Percentiles rank a stretch among this genome's conserved stretches.
Evolutionary conservation across 2,888 invertebrate genomes (phyloP).

Genomic region (Apoderus coryli): DNA sequence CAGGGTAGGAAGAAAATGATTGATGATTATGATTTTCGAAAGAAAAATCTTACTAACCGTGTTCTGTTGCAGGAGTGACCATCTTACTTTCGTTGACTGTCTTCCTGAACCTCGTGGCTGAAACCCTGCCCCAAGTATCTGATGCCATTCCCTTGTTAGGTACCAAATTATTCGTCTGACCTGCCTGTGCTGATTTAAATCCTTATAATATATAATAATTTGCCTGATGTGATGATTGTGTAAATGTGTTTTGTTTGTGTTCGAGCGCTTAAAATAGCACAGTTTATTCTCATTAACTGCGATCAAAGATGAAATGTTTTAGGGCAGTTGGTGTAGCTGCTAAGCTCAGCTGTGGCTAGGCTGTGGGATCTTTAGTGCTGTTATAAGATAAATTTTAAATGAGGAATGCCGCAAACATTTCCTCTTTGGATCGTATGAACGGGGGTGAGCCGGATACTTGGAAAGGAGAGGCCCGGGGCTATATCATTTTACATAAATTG

Average conservation of each 20-base stretch:
- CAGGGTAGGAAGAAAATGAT: too few relatives aligned
- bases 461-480: slow-evolving; percentile 23
- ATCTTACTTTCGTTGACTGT: slow-evolving; percentile 99
- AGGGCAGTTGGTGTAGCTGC: slow-evolving; percentile 25
- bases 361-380: too few relatives aligned
- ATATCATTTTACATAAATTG: slow-evolving; percentile 6
- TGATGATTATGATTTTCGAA: too few relatives aligned
- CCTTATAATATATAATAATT: too few relatives aligned
- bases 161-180: slow-evolving; percentile 43
- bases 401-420: slow-evolving; percentile 33
- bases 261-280: too few relatives aligned
- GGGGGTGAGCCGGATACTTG: slow-evolving; percentile 33
- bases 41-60: too few relatives aligned
- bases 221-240: slow-evolving; percentile 29
- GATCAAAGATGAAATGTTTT: slow-evolving; percentile 36
- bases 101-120: slow-evolving; percentile 99
- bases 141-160: slow-evolving; percentile 99
- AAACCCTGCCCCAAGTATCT: slow-evolving; percentile 99
- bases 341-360: slow-evolving; percentile 9
- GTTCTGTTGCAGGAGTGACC: slow-evolving; percentile 90
- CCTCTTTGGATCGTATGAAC: slow-evolving; percentile 30
- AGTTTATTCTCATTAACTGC: slow-evolving; percentile 20
- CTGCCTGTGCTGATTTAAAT: slow-evolving; percentile 36
- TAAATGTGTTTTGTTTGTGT: too few relatives aligned
- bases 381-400: too few relatives aligned